Percentiles rank a stretch among this genome's conserved stretches.
Evolutionary conservation across 2,888 invertebrate species (phyloP).

Genomic region (Beris morrisii): DNA sequence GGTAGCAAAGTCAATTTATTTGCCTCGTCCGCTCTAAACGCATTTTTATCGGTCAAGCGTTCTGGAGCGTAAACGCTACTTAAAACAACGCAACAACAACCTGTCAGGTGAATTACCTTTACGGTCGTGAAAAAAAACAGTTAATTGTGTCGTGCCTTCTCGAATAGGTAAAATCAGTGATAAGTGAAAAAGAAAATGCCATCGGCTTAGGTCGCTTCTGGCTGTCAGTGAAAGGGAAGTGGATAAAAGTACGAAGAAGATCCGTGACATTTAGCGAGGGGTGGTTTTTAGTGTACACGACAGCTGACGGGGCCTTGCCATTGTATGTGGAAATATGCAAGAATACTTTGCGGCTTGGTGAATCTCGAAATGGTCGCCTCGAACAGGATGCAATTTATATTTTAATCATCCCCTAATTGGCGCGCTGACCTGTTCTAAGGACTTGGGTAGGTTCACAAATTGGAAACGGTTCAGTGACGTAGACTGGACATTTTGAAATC

Average conservation of each 20-base stretch:
- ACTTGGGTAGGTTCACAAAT: too few relatives aligned
- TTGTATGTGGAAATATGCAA: conserved; percentile 24
- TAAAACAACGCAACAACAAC: not conserved
- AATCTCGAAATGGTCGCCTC: conserved; percentile 11
- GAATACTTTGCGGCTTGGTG: not conserved
- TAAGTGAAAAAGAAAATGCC: conserved; percentile 8
- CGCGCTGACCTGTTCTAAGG: too few relatives aligned
- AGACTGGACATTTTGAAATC: too few relatives aligned
- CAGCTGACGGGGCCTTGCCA: conserved; percentile 17
- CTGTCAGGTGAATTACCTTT: conserved; percentile 3
- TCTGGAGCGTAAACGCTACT: not conserved
- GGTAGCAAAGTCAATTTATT: not conserved
- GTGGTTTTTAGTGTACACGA: conserved; percentile 2
- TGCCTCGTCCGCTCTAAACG: conserved; percentile 12
- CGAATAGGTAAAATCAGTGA: not conserved
- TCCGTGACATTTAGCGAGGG: conserved; percentile 23
- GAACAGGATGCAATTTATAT: too few relatives aligned
- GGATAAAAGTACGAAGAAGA: conserved; percentile 16
- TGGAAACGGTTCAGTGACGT: too few relatives aligned
- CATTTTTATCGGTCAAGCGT: conserved; percentile 22
- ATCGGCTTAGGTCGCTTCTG: conserved; percentile 5
- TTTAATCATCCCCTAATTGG: too few relatives aligned
- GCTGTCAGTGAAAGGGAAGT: conserved; percentile 1
- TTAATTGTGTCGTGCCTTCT: conserved; percentile 5
- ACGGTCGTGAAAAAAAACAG: not conserved